A percentile compares a stretch with the other conserved stretches of the same genome.
Conservation (phyloP, 2,888 invertebrate species). For the Epiblema foenella region DNA sequence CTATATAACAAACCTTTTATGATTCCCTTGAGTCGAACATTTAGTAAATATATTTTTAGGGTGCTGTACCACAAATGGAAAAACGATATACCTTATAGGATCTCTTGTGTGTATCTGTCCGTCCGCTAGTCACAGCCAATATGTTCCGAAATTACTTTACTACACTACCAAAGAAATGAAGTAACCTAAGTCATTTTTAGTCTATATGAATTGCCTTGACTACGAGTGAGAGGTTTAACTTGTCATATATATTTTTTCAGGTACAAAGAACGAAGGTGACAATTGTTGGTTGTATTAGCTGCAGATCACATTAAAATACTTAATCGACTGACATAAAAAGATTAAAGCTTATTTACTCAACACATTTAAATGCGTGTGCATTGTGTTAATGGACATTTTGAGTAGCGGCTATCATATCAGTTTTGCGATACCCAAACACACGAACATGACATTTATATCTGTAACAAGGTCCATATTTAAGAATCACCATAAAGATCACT, state of each 20-base stretch:
- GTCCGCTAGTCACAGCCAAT: no score
- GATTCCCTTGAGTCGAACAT: neutral
- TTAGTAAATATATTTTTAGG: no score
- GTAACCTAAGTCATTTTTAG: neutral
- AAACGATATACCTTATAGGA: no score
- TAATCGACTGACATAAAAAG: constrained; percentile 5
- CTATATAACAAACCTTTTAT: neutral
- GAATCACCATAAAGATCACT: constrained; percentile 63
- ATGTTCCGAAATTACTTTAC: no score
- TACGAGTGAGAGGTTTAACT: no score
- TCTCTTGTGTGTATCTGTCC: no score
- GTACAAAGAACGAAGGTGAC: no score
- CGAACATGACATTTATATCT: constrained; percentile 81
- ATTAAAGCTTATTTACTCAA: constrained; percentile 5
- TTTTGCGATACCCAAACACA: constrained; percentile 69
- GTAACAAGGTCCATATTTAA: constrained; percentile 79
- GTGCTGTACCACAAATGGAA: no score
- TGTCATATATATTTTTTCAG: no score
- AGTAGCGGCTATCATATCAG: constrained; percentile 52
- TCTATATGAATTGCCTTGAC: no score
- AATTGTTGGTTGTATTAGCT: neutral
- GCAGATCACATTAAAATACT: neutral
- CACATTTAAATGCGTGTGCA: constrained; percentile 5
- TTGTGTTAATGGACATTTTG: constrained; percentile 15
- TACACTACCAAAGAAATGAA: neutral